These are phyloP conservation scores for Choristoneura rosaceana DNA, from an alignment of 2,888 invertebrate genomes.

Conservation along the genomic window DNA sequence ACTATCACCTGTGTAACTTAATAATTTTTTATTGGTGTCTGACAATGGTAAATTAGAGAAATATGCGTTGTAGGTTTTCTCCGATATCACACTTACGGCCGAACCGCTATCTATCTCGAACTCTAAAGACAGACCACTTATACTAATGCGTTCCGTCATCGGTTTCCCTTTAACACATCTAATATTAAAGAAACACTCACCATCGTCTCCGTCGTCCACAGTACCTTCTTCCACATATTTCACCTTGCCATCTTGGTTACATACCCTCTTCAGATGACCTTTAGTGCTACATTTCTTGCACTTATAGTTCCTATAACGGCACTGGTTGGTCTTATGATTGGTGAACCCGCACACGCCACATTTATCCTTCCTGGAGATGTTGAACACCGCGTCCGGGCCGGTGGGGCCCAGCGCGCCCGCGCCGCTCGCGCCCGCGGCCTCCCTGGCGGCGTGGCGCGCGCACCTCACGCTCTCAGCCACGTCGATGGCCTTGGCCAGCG, in stretches of 20 bases:
- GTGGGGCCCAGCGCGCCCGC: not conserved
- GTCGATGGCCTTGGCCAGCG: too few species aligned
- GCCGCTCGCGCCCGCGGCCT: not conserved
- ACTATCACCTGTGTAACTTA: conserved; percentile 40
- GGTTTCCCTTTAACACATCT: conserved; percentile 36
- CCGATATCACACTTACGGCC: conserved; percentile 43
- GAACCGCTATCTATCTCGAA: conserved; percentile 46
- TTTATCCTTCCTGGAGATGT: conserved; percentile 44
- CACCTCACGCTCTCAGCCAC: conserved; percentile 16
- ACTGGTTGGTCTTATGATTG: conserved; percentile 44
- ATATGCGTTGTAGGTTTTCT: conserved; percentile 29
- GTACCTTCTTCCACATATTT: conserved; percentile 41
- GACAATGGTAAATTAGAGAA: conserved; percentile 40
- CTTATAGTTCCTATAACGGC: conserved; percentile 15
- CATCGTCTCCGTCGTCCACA: conserved; percentile 44
- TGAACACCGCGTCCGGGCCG: conserved; percentile 33
- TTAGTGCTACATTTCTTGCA: conserved; percentile 4
- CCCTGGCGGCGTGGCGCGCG: conserved; percentile 12
- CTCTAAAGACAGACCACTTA: conserved; percentile 39
- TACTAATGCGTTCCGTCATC: conserved; percentile 40
- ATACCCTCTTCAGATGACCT: conserved; percentile 5
- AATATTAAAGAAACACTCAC: conserved; percentile 45
- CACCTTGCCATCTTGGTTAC: not conserved
- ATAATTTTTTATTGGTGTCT: conserved; percentile 34
- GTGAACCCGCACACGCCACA: conserved; percentile 47